Evolutionary conservation across 1,140 invertebrate species (phyloP), one percentile per base, ranked within the genome.

Genomic region (Pararge aegeria): DNA sequence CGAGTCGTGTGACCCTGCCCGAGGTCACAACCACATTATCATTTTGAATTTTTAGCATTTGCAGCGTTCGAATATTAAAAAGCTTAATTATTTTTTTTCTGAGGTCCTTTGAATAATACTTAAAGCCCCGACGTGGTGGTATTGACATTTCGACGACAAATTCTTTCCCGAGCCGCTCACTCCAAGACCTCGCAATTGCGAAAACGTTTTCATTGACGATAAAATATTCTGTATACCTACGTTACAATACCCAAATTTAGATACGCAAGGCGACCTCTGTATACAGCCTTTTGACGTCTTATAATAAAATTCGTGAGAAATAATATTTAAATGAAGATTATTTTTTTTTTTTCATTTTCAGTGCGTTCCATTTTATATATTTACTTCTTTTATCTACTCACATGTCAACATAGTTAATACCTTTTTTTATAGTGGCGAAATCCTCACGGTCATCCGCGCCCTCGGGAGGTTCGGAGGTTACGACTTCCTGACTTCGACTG

Each of bases 71-170:
- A 61, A 54, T 50, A 38, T 62, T 50, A 59, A 54, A 66, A 55
- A 48, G 10, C 16, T 40, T 15, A 2, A 15, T 2, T 40, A 42
- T 16, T 10, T 63, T 64, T 48, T 63, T 38, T 60, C 38, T 30
- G 27, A 46, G 53, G 40, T 38, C 61, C 61, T 46, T 44, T 64
- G 57, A 62, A 62, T 66, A 64, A 61, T 55, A 61, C 30, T 19
- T 67, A 55, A 50, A 29, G 42, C 21, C 48, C 38, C 50, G 59
- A 63, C 30, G 38, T 59, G 61, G 46, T 65, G 38, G 16, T 42
- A 66, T 69, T 73, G 65, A 67, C 66, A 70, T 76, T 76, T 76
- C 51, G 50, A 49, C 51, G 55, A 73, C 56, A 67, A 63, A 67
- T 70, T 66, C 63, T 64, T 66, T 55, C 21, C 48, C 15, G 37